Evolutionary conservation across 2,797 vertebrate species (phyloP).

Genomic region (Oophaga sylvatica): DNA sequence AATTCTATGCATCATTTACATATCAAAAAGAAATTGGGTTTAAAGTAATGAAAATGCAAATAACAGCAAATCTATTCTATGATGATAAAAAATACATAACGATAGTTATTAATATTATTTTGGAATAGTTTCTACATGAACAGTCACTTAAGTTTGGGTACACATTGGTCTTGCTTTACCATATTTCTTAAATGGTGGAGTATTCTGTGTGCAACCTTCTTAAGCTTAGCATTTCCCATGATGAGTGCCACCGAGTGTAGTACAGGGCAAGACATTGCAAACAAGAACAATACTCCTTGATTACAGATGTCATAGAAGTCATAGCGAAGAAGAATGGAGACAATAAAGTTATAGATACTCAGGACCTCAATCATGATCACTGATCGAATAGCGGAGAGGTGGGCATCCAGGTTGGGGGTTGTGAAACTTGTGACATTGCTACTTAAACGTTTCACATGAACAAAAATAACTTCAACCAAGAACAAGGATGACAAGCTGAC

Average conservation of each 20-base stretch:
- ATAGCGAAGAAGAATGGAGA: neutral
- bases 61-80: neutral
- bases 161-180: neutral
- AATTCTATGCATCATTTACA: too few relatives aligned
- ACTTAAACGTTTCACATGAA: constrained; percentile 14
- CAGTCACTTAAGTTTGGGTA: neutral
- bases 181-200: neutral
- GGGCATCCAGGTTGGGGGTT: constrained; percentile 22
- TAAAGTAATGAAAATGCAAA: neutral
- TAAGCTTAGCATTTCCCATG: constrained; percentile 27
- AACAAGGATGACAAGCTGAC: neutral
- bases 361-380: constrained; percentile 13
- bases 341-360: constrained; percentile 8
- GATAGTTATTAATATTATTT: neutral
- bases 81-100: neutral
- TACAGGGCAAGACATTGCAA: neutral
- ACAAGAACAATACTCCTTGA: neutral
- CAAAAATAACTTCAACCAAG: neutral
- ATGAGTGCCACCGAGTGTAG: constrained; percentile 35
- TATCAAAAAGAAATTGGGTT: too few relatives aligned
- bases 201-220: neutral
- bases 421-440: constrained; percentile 13
- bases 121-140: neutral
- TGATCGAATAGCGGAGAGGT: constrained; percentile 8
- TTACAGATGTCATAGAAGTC: neutral